phyloP scores from a whole-genome alignment of 2,797 vertebrate genomes.

The Staurois parvus region DNA sequence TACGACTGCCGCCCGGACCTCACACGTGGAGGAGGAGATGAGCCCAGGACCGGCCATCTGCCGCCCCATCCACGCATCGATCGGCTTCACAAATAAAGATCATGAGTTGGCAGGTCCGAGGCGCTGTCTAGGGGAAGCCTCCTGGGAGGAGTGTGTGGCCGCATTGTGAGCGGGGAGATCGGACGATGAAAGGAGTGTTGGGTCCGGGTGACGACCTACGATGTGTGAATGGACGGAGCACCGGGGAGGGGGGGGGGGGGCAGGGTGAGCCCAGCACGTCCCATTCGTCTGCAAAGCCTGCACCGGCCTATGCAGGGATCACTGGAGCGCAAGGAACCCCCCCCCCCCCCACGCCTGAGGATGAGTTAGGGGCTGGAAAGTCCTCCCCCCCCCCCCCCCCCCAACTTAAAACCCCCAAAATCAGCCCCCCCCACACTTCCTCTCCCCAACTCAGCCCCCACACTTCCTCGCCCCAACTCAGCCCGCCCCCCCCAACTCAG shows the following conservation, averaged over 20 bases:
- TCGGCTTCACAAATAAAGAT: not conserved
- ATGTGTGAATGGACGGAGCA: not conserved
- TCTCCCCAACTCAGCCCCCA: no score
- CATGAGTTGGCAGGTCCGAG: no score
- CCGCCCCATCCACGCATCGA: not conserved
- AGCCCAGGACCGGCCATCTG: not conserved
- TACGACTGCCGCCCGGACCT: not conserved
- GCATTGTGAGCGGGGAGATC: no score
- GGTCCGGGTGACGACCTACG: not conserved
- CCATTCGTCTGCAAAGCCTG: not conserved
- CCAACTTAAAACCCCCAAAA: no score
- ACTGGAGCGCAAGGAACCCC: not conserved
- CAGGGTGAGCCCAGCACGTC: not conserved
- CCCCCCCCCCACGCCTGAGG: not conserved
- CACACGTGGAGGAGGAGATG: constrained; percentile 27
- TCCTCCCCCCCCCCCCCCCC: not conserved
- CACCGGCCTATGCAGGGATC: constrained; percentile 4
- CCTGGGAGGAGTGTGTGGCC: no score
- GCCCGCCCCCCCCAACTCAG: no score
- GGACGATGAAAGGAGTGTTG: no score
- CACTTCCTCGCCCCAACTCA: no score
- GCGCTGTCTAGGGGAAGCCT: not conserved
- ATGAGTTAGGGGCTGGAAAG: not conserved
- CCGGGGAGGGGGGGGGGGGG: not conserved
- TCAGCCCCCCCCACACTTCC: no score